phyloP scores from a whole-genome alignment of 2,888 invertebrate species.

The Synanthedon myopaeformis region DNA sequence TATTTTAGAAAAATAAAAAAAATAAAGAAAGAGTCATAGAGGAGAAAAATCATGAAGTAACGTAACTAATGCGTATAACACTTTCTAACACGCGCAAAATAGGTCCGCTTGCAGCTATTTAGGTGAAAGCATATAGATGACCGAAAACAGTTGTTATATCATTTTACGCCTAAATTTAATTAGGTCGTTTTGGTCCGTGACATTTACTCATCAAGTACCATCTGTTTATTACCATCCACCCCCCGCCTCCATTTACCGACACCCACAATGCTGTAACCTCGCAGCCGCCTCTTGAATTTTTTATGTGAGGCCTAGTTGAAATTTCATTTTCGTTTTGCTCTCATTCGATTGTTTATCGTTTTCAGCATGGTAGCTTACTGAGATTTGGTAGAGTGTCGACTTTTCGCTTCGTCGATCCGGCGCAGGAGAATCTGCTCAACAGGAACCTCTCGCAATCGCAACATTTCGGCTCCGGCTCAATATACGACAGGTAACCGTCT shows the following conservation, averaged over 20 bases:
- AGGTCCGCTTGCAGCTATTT: no score
- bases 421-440: conserved; percentile 82
- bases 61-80: no score
- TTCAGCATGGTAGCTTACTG: conserved; percentile 83
- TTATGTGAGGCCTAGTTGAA: neutral
- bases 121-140: no score
- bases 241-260: neutral
- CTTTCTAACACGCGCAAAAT: no score
- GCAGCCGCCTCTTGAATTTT: neutral
- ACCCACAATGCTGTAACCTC: neutral
- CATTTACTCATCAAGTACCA: conserved; percentile 8
- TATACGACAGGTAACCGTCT: conserved; percentile 81
- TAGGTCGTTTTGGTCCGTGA: conserved; percentile 10
- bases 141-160: no score
- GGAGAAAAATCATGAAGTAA: no score
- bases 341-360: neutral
- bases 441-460: conserved; percentile 80
- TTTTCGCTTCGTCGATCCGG: conserved; percentile 86
- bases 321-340: neutral
- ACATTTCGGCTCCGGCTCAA: conserved; percentile 79
- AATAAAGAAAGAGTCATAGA: no score
- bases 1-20: no score
- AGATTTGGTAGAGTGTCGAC: conserved; percentile 90
- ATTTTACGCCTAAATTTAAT: conserved; percentile 14
- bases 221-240: conserved; percentile 6